These are phyloP conservation scores for Xylocopa sonorina DNA, from an alignment of 1,140 invertebrate genomes.

Conservation along the genomic window DNA sequence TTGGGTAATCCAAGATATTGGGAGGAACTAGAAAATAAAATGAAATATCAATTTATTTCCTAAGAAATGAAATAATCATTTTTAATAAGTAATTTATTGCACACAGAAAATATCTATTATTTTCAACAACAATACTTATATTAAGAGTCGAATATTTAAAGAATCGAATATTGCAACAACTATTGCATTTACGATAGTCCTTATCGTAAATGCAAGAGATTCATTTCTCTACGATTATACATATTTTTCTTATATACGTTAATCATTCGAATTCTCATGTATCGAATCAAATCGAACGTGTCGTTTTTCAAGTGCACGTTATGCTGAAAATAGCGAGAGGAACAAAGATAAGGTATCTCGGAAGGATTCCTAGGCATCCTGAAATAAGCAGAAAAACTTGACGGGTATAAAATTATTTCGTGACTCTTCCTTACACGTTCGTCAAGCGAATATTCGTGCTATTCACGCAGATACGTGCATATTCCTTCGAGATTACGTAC, in stretches of 20 bases:
- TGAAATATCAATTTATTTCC: background rate
- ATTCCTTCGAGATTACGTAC: background rate
- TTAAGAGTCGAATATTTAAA: background rate
- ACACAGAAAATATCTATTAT: too few relatives aligned
- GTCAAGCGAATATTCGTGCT: background rate
- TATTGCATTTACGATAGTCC: background rate
- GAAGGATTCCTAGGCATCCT: too few relatives aligned
- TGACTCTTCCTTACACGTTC: background rate
- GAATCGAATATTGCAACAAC: background rate
- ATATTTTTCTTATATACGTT: background rate
- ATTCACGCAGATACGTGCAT: background rate
- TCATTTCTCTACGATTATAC: background rate
- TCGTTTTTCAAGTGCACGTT: too few relatives aligned
- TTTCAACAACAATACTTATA: background rate
- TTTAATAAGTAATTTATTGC: too few relatives aligned
- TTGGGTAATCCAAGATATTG: conserved; percentile 91
- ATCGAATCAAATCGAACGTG: too few relatives aligned
- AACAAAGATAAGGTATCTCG: too few relatives aligned
- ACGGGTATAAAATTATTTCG: background rate
- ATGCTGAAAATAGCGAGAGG: too few relatives aligned
- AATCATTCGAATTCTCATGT: too few relatives aligned
- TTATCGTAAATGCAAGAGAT: background rate
- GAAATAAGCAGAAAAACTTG: background rate
- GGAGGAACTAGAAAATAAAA: conserved; percentile 88
- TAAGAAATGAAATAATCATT: background rate